Percentiles rank a stretch among this genome's conserved stretches.
These are phyloP conservation scores for Pheosia tremula DNA, from an alignment of 2,888 invertebrate genomes.

Conservation along the genomic window DNA sequence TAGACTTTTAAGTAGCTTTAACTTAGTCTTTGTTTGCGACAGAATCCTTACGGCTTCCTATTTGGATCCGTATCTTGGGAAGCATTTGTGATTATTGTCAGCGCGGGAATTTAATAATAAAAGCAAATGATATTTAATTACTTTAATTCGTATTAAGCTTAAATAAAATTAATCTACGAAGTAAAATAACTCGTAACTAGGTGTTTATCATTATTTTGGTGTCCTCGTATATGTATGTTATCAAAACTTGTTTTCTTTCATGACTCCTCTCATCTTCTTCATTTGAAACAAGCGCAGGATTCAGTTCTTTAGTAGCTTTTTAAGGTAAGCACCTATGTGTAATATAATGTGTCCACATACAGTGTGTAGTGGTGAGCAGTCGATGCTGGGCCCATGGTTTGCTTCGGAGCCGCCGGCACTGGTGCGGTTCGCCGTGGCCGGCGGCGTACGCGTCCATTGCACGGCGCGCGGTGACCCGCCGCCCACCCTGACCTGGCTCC, in stretches of 20 bases:
- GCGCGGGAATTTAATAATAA: constrained; percentile 20
- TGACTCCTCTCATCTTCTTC: no score
- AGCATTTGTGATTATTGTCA: constrained; percentile 24
- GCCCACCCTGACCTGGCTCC: constrained; percentile 57
- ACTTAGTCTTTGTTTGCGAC: constrained; percentile 50
- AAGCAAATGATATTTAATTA: constrained; percentile 24
- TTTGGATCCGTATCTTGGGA: constrained; percentile 23
- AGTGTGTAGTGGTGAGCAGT: constrained; percentile 20
- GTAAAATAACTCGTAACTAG: not conserved
- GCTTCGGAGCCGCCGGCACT: constrained; percentile 55
- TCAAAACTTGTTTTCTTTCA: no score
- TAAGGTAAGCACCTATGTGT: not conserved
- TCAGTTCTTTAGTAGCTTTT: no score
- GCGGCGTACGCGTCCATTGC: constrained; percentile 55
- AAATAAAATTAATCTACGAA: not conserved
- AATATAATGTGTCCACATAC: not conserved
- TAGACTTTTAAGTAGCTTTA: constrained; percentile 62
- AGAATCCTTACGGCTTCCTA: constrained; percentile 28
- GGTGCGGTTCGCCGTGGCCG: constrained; percentile 48
- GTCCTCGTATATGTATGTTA: no score
- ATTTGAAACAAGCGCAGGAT: no score
- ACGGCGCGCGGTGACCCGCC: constrained; percentile 55
- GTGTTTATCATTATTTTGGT: no score
- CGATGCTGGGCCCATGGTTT: constrained; percentile 55
- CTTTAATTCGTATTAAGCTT: constrained; percentile 19